These are phyloP conservation scores for Oligia latruncula DNA, from an alignment of 2,888 invertebrate species.

Conservation along the genomic window DNA sequence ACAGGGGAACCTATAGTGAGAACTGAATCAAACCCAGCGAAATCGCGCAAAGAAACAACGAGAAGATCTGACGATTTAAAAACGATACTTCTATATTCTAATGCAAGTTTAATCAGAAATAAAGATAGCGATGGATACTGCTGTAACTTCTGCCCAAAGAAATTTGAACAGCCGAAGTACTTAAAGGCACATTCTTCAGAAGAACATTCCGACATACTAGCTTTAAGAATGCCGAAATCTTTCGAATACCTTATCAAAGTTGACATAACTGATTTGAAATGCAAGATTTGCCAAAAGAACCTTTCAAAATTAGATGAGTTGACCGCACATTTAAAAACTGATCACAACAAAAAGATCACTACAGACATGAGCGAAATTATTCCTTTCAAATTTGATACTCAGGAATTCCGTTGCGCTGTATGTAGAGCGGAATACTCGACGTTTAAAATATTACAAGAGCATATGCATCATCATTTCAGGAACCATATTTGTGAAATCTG, in stretches of 20 bases:
- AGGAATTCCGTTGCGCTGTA: slow-evolving; percentile 56
- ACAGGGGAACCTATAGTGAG: slow-evolving; percentile 6
- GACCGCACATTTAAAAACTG: slow-evolving; percentile 49
- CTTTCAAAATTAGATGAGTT: slow-evolving; percentile 48
- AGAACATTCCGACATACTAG: slow-evolving; percentile 64
- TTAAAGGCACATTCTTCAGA: slow-evolving; percentile 70
- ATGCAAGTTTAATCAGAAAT: slow-evolving; percentile 67
- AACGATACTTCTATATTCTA: slow-evolving; percentile 67
- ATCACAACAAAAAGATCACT: slow-evolving; percentile 49
- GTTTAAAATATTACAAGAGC: slow-evolving; percentile 70
- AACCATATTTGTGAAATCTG: slow-evolving; percentile 71
- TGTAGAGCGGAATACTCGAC: slow-evolving; percentile 66
- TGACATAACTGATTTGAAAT: slow-evolving; percentile 71
- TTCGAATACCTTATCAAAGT: slow-evolving; percentile 68
- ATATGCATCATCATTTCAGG: slow-evolving; percentile 72
- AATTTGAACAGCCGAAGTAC: slow-evolving; percentile 64
- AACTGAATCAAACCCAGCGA: slow-evolving; percentile 13
- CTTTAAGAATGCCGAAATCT: slow-evolving; percentile 63
- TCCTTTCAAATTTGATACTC: slow-evolving; percentile 70
- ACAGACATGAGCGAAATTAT: slow-evolving; percentile 65
- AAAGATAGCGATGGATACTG: slow-evolving; percentile 65
- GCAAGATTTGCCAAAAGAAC: slow-evolving; percentile 65
- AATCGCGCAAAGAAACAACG: slow-evolving; percentile 41
- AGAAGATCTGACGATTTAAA: slow-evolving; percentile 55
- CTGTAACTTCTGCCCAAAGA: slow-evolving; percentile 70